Evolutionary conservation across 2,888 invertebrate genomes (phyloP), one percentile per base, ranked within the genome.

Genomic region (Eupithecia insigniata): DNA sequence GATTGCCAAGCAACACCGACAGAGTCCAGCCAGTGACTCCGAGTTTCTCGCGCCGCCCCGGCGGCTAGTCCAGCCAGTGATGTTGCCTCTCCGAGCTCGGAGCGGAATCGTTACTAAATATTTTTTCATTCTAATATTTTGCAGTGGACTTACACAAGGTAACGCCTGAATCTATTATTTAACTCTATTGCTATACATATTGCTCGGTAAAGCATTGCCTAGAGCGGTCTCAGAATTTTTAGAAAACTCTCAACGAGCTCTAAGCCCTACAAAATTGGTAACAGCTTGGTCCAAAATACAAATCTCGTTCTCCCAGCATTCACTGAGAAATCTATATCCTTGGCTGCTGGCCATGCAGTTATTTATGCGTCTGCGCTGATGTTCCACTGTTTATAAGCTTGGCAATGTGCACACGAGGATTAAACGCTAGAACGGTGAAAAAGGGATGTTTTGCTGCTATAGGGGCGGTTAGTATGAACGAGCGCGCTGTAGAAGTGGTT

Each of bases 281-380:
- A 30, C 60, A 60, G 60, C 60, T 60, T 18, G 60, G 18, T 30
- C 30, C 60, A 4, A 4, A 34, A n/a, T 62, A 34, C 32, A 62
- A 62, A 62, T 62, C 61, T 32, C 30, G 61, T 8, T 62, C 34
- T 30, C 30, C 2, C 2, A 18, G 67, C 28, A 26, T 32, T n/a
- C 32, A 28, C 22, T 14, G 26, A 58, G 67, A 58, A 55, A 58
- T 55, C 55, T 67, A 69, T 62, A 62, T 69, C 69, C 46, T 71
- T 69, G 80, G 81, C 80, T 60, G 71, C 68, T 76, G 46, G 79
- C 82, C 79, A 79, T 80, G 75, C 68, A 74, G 66, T 78, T 81
- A 80, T 81, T 81, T 81, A 81, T 81, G 66, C 72, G 81, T 81
- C 81, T 79, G 76, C 70, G 70, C 60, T 74, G 76, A 78, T 75